Evolutionary conservation across 2,113 vertebrate genomes (phyloP), one percentile per base, ranked within the genome.

Genomic region (Lethenteron camtschaticum): DNA sequence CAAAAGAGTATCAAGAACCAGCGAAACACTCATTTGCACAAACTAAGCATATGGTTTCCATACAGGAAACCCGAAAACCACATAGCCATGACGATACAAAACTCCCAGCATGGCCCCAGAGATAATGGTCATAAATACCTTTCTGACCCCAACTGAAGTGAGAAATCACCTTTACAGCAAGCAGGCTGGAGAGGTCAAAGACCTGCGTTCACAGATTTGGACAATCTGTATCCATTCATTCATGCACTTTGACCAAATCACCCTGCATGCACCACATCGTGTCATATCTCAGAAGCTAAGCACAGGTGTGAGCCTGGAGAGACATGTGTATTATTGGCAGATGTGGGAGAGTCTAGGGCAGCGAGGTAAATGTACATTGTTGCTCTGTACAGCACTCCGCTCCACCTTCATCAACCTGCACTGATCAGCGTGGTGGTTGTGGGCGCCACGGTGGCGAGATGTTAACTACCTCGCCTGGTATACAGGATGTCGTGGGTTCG

Each of bases 401-500:
- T 77, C 77, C 75, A 78, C 73, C 80, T 77, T 80, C 80, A 75
- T 73, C 70, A 73, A 79, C 69, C 70, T 80, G 71, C 72, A 77
- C 56, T 80, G 79, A 80, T 76, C 81, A 78, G 77, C 81, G 80
- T 78, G 78, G 81, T 59, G 79, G 72, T 76, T 76, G 81, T 83
- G 81, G 78, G 78, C 78, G 81, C 81, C 78, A 81, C 78, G 74
- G 78, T 76, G 79, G 79, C 75, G 81, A 83, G 80, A 83, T 80
- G 80, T 81, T 74, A 81, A 78, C 74, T 78, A 78, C 79, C 78
- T 77, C 81, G 77, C 77, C 80, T 83, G 86, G 82, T 78, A 79
- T 78, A 77, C 41, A 41, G 41, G 41, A 41, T 41, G 41, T 41
- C 5, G 41, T 77, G 70, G 10, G 13, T 78, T 76, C 80, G 76